A percentile compares a stretch with the other conserved stretches of the same genome.
Evolutionary conservation across 2,888 invertebrate genomes (phyloP).

Genomic region (Pyrrhia umbra): DNA sequence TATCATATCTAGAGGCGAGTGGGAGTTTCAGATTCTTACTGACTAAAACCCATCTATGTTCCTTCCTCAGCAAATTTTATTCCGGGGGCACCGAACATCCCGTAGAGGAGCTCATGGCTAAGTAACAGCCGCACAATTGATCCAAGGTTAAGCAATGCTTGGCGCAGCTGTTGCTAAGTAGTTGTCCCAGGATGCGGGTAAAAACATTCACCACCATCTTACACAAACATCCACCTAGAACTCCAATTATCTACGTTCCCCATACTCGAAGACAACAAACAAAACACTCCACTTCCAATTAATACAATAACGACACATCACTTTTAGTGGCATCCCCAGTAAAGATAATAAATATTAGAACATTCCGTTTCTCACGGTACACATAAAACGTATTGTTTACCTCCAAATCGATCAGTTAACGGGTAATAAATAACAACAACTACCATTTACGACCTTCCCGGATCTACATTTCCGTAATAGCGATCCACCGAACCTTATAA

Average conservation of each 20-base stretch:
- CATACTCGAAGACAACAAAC: background rate
- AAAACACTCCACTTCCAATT: slow-evolving; percentile 11
- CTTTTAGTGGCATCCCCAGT: slow-evolving; percentile 28
- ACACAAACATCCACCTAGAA: background rate
- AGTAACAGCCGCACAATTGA: too few species aligned
- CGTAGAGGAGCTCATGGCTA: too few species aligned
- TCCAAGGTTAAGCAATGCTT: too few species aligned
- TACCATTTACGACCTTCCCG: slow-evolving; percentile 50
- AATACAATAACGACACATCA: slow-evolving; percentile 27
- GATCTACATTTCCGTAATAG: slow-evolving; percentile 58
- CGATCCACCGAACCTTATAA: slow-evolving; percentile 51
- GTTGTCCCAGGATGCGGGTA: background rate
- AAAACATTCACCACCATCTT: too few species aligned
- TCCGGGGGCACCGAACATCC: too few species aligned
- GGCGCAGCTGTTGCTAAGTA: background rate
- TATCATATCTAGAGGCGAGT: too few species aligned
- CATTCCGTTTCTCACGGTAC: slow-evolving; percentile 25
- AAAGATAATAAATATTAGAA: slow-evolving; percentile 50
- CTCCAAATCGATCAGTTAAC: slow-evolving; percentile 58
- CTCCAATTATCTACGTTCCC: background rate
- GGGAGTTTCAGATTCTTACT: too few species aligned
- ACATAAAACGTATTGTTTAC: slow-evolving; percentile 61
- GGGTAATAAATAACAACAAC: slow-evolving; percentile 54
- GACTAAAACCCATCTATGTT: too few species aligned
- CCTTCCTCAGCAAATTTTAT: too few species aligned